Conservation (phyloP, 30 jellyfish, hydroid and myxozoan species). For the Turritopsis rubra region DNA sequence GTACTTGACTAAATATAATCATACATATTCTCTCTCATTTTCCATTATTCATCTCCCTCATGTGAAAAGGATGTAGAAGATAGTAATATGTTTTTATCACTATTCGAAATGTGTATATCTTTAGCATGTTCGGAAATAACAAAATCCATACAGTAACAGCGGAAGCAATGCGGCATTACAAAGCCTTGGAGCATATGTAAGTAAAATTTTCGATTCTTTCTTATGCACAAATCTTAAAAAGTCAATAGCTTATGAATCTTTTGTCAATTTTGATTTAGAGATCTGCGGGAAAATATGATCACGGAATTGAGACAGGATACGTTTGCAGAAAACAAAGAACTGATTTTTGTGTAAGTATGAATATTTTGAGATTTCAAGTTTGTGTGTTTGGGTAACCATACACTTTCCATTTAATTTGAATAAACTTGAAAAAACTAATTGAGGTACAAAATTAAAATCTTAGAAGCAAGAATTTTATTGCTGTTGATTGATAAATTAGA, state of each 20-base stretch:
- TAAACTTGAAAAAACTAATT: no score
- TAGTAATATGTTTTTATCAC: no score
- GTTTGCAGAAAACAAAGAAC: slow-evolving; percentile 60
- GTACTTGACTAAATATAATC: no score
- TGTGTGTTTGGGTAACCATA: no score
- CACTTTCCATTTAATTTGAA: no score
- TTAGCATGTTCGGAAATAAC: slow-evolving; percentile 56
- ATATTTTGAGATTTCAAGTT: no score
- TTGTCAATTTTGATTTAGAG: slow-evolving; percentile 35
- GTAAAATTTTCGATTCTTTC: neutral
- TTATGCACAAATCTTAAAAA: neutral
- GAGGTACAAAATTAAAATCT: no score
- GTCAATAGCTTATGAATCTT: neutral
- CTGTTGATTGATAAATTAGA: neutral
- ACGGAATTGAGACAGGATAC: slow-evolving; percentile 41
- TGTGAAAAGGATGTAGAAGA: neutral
- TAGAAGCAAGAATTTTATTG: no score
- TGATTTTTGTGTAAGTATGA: slow-evolving; percentile 50
- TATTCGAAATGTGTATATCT: no score
- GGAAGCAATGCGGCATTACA: slow-evolving; percentile 34
- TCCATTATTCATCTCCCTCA: neutral
- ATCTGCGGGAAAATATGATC: slow-evolving; percentile 59
- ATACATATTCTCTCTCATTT: no score
- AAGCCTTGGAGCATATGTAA: slow-evolving; percentile 44
- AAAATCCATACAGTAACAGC: slow-evolving; percentile 32